Conservation (phyloP, 2,113 vertebrate species). For the Pygoscelis adeliae region DNA sequence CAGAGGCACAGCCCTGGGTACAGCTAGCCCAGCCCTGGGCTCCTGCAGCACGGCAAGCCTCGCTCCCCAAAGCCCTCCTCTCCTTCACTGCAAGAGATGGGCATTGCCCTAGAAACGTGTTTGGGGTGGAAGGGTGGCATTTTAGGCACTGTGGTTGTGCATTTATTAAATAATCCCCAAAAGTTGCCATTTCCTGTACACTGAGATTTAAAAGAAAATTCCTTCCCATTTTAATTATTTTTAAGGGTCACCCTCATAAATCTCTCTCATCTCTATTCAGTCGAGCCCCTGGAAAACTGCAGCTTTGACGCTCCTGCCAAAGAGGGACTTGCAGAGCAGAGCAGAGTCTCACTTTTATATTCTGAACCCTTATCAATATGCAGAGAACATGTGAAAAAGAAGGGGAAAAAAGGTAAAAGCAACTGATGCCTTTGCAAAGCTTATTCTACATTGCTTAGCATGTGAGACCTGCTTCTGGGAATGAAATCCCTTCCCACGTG, state of each 20-base stretch:
- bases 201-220: not conserved
- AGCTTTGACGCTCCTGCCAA: not conserved
- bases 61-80: not conserved
- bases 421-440: not conserved
- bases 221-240: not conserved
- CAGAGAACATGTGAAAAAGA: not conserved
- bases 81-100: fast-evolving
- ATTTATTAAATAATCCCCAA: not conserved
- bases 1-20: not conserved
- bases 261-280: not conserved
- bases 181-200: not conserved
- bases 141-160: not conserved
- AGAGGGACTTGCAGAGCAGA: not conserved
- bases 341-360: not conserved
- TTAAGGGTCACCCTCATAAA: not conserved
- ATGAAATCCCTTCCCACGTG: not conserved
- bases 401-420: not conserved
- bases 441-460: not conserved
- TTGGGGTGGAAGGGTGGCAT: not conserved
- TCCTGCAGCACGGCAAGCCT: not conserved
- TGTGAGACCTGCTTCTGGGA: not conserved
- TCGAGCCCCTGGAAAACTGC: not conserved
- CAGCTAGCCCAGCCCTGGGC: not conserved
- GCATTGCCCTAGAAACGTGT: fast-evolving
- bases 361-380: conserved; percentile 5